Evolutionary conservation across 2,888 invertebrate species (phyloP), one percentile per base, ranked within the genome.

Genomic region (Adelognathus sp.): DNA sequence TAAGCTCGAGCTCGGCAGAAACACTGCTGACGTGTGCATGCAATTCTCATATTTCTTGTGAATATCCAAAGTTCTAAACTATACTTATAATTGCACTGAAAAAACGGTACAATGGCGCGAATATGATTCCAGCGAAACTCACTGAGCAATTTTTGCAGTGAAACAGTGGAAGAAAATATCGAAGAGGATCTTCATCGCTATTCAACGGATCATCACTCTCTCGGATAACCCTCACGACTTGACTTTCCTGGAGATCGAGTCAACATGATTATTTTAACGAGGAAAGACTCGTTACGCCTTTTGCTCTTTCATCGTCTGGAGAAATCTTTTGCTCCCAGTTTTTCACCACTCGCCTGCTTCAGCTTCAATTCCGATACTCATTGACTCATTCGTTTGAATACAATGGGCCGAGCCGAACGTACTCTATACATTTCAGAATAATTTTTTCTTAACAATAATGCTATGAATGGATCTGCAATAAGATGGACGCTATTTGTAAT

Each of bases 1-100:
- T 44, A 58, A n/a, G n/a, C 31, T 44, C 66, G 66, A 41, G 31
- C 69, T 54, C 29, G 36, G 39, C n/a, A 29, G 44, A 44, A 36
- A 11, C 21, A 36, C 39, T n/a, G 9, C 36, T 16, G 52, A 14
- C 58, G 3, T 21, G 41, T 21, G 18, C 31, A 4, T 14, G 39
- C n/a, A 41, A 41, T 1, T 14, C 3, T 0, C 14, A 14, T 14
- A 14, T n/a, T 41, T 41, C 39, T 0, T 14, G 5, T 14, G 39
- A 6, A 41, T 36, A 11, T 9, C 11, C 2, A 3, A 36, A 36
- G 11, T 36, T 36, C 11, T 9, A 7, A 11, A 11, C 33, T 5
- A 33, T 7, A 33, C 33, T 33, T 7, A 33, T 33, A 33, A 33
- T 33, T 33, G n/a, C n/a, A n/a, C n/a, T n/a, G n/a, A n/a, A n/a